Conservation (phyloP, 2,113 vertebrate species). For the Grammomys dolichurus region DNA sequence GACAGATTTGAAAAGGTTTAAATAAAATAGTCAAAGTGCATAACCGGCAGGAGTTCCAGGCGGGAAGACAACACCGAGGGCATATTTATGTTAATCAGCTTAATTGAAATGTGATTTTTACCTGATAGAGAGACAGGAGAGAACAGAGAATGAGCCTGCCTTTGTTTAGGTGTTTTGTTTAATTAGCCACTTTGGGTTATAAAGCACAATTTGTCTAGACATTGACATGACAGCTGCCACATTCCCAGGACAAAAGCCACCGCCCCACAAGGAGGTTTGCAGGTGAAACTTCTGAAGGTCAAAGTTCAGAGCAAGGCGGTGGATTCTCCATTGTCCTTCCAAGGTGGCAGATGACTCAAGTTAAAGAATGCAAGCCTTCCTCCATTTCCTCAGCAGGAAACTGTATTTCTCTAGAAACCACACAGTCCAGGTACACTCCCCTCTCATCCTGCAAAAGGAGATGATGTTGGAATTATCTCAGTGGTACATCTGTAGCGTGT, state of each 20-base stretch:
- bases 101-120: background rate
- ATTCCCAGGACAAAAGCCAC: background rate
- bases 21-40: background rate
- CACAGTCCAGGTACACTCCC: background rate
- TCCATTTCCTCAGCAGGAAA: background rate
- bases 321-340: background rate
- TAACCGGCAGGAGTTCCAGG: fast-evolving
- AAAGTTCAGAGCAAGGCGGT: background rate
- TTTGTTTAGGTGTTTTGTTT: background rate
- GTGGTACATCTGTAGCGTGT: background rate
- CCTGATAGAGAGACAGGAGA: background rate
- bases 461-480: background rate
- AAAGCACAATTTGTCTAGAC: conserved; percentile 9
- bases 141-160: background rate
- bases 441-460: background rate
- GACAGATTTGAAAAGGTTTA: background rate
- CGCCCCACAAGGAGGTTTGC: background rate
- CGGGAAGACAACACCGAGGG: background rate
- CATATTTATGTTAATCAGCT: background rate
- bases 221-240: background rate
- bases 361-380: background rate
- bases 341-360: background rate
- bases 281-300: conserved; percentile 40
- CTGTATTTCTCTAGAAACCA: background rate
- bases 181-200: background rate